Percentiles rank a stretch among this genome's conserved stretches.
Conservation (phyloP, 2,113 vertebrate genomes). For the Gnathonemus longibarbis region DNA sequence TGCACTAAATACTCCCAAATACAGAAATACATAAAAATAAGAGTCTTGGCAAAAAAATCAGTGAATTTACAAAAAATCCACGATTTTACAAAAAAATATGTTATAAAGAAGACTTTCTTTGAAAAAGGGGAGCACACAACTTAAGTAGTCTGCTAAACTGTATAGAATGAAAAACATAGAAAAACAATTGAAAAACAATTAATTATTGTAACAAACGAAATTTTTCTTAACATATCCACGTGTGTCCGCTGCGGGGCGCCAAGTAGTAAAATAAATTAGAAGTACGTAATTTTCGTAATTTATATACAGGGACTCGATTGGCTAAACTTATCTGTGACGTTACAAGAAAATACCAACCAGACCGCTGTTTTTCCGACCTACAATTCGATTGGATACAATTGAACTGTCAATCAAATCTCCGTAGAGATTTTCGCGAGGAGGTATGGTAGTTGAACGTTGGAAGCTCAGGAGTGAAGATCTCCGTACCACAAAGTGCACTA, state of each 20-base stretch:
- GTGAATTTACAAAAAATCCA: background rate
- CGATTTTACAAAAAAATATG: background rate
- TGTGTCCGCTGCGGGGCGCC: conserved; percentile 58
- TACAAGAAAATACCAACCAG: conserved; percentile 33
- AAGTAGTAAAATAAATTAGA: conserved; percentile 31
- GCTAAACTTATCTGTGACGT: conserved; percentile 18
- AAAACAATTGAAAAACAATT: background rate
- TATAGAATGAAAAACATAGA: background rate
- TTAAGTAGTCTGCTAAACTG: background rate
- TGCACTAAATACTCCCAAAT: background rate
- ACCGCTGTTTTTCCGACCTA: background rate
- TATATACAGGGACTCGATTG: conserved; percentile 32
- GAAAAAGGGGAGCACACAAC: background rate
- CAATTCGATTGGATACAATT: conserved; percentile 44
- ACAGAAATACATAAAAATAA: background rate
- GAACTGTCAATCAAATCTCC: conserved; percentile 54
- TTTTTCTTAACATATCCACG: conserved; percentile 32
- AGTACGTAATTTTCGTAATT: background rate
- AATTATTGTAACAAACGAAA: background rate
- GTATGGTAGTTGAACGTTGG: conserved; percentile 47
- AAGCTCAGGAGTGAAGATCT: conserved; percentile 47
- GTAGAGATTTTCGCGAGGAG: conserved; percentile 16
- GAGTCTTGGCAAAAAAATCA: background rate
- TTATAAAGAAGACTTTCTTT: background rate
- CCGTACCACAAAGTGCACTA: conserved; percentile 23